Base-by-base conservation (phyloP, 2,888 invertebrate genomes). In the Drosophila koepferae region DNA sequence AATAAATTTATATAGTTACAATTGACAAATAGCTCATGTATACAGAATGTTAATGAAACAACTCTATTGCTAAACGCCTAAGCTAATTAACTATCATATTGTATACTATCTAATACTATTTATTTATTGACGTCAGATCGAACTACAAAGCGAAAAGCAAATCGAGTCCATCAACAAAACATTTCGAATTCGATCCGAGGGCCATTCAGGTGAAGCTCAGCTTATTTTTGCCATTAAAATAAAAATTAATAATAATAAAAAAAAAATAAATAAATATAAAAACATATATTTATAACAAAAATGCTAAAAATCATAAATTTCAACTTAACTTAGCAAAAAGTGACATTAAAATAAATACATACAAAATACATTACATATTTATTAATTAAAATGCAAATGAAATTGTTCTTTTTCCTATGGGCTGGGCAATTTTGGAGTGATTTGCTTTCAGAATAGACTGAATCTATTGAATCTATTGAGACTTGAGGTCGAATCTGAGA, bases 21-120 rank as follows among this genome's bases (percentile, higher is more conserved):
- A 72, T 72, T 77, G 56, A 55, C 72, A 36, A 71, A 56, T 63
- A 59, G 63, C 72, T 77, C 61, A 58, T 77, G 56, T 72, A 56
- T 60, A 84, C 66, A 64, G 54, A 55, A 72, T 59, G 55, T 65
- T 54, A 67, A 65, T 55, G 49, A 43, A 86, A 85, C 75, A 86
- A 85, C 75, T 85, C 64, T 79, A 80, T 69, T 85, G 88, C 86
- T 82, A 85, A 82, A 82, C 86, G 88, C 82, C 86, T 87, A 72
- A 77, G 72, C 56, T 62, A 66, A 66, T 46, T 74, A 72, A 77
- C 73, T 78, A 74, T 44, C 74, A 86, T 66, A 80, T 67, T 86
- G 80, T 82, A 88, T 85, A 82, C 82, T 76, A 85, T 66, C 64
- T 80, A 70, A 78, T 58, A 81, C 71, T 86, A 84, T 74, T 84